Percentiles rank a stretch among this genome's conserved stretches.
Conservation (phyloP, 2,113 vertebrate species). For the Asarcornis scutulata region DNA sequence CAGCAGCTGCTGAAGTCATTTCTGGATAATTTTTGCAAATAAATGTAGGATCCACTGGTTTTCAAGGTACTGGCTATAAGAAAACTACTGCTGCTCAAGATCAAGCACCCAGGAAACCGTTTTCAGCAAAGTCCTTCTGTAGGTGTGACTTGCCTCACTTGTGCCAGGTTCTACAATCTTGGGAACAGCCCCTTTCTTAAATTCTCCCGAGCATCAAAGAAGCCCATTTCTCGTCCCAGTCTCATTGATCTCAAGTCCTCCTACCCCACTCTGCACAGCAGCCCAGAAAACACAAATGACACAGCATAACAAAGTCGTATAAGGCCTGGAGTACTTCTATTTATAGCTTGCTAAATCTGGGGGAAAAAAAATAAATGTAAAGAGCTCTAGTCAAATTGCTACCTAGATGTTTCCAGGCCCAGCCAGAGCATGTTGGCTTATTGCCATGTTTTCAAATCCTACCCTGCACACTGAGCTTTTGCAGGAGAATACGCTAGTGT, state of each 20-base stretch:
- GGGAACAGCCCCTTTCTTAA: background rate
- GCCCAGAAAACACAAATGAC: slow-evolving; percentile 49
- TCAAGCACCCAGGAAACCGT: background rate
- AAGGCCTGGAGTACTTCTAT: slow-evolving; percentile 44
- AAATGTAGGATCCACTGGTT: background rate
- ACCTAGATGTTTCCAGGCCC: slow-evolving; percentile 47
- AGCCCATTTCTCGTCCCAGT: background rate
- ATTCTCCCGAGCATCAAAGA: background rate
- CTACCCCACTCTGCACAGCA: background rate
- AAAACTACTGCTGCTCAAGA: background rate
- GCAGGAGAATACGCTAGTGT: background rate
- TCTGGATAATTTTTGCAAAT: background rate
- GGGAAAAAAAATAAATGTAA: slow-evolving; percentile 8
- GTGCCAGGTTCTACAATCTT: background rate
- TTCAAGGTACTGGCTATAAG: background rate
- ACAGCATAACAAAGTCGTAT: slow-evolving; percentile 43
- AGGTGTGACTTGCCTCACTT: background rate
- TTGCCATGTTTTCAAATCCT: slow-evolving; percentile 39
- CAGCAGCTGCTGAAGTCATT: background rate
- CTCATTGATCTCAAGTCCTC: background rate
- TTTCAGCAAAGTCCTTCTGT: background rate
- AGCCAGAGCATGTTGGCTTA: slow-evolving; percentile 5
- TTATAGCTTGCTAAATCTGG: slow-evolving; percentile 48
- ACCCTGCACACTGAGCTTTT: background rate
- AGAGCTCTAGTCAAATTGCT: slow-evolving; percentile 50